Percentiles rank a stretch among this genome's conserved stretches.
Conservation (phyloP, 2,888 invertebrate species). For the Pecten maximus region DNA sequence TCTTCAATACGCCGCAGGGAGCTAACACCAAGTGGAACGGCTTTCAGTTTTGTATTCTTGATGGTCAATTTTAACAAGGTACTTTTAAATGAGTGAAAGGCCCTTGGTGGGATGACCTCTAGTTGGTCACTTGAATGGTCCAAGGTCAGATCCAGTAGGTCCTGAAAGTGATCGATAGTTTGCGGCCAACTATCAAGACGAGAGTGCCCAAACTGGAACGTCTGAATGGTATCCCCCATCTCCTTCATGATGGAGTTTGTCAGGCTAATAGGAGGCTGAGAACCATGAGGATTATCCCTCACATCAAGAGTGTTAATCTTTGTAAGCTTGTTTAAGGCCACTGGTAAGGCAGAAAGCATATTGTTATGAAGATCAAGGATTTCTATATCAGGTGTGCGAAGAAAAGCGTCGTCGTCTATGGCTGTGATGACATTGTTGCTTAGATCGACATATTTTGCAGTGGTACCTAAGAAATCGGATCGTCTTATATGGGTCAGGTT, state of each 20-base stretch:
- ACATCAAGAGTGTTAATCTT: constrained; percentile 45
- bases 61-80: constrained; percentile 60
- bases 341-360: constrained; percentile 30
- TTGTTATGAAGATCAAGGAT: constrained; percentile 49
- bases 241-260: constrained; percentile 39
- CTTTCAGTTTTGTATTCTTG: constrained; percentile 56
- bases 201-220: constrained; percentile 61
- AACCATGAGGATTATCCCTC: constrained; percentile 38
- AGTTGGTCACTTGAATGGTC: constrained; percentile 53
- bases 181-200: constrained; percentile 58
- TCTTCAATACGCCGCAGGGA: constrained; percentile 52
- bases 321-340: constrained; percentile 17
- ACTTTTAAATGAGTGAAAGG: constrained; percentile 62
- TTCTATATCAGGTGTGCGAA: constrained; percentile 36
- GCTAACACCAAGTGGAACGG: constrained; percentile 59
- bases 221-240: constrained; percentile 46
- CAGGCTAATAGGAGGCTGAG: background rate
- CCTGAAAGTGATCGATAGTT: constrained; percentile 58
- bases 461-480: background rate
- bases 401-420: constrained; percentile 53
- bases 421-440: constrained; percentile 52
- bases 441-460: constrained; percentile 46
- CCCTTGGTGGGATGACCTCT: constrained; percentile 54
- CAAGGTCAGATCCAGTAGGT: constrained; percentile 51
- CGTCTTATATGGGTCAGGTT: background rate